phyloP scores from a whole-genome alignment of 1,140 invertebrate species.

The Tigriopus japonicus region DNA sequence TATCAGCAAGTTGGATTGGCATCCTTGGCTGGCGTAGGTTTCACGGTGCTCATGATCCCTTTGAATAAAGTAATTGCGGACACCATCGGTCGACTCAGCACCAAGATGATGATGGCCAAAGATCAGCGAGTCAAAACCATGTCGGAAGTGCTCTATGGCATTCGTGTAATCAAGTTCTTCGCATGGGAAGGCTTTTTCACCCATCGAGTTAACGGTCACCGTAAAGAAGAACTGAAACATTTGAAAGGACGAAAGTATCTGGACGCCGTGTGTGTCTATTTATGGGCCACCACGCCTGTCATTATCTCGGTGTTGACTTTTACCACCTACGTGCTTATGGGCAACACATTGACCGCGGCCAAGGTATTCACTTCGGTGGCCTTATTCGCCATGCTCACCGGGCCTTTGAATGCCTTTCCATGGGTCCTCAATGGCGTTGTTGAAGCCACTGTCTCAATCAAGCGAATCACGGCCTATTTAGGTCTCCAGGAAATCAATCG shows the following conservation, averaged over 20 bases:
- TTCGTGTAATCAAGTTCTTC: constrained; percentile 74
- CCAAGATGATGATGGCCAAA: constrained; percentile 73
- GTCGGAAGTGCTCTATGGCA: constrained; percentile 62
- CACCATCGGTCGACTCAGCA: constrained; percentile 68
- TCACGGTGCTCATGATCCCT: constrained; percentile 73
- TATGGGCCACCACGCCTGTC: constrained; percentile 97
- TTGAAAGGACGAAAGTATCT: constrained; percentile 57
- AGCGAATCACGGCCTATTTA: constrained; percentile 53
- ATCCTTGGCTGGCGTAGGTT: constrained; percentile 69
- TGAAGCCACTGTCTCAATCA: constrained; percentile 75
- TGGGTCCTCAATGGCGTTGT: constrained; percentile 94
- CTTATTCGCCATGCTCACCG: constrained; percentile 85
- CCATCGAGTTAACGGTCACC: constrained; percentile 32
- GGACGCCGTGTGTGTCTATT: constrained; percentile 94
- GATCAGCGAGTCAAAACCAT: constrained; percentile 73
- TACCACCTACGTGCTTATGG: constrained; percentile 60
- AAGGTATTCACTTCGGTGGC: constrained; percentile 81
- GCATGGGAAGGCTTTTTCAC: constrained; percentile 83
- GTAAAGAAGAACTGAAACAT: constrained; percentile 9
- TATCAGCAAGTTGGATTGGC: constrained; percentile 72
- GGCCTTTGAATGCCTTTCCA: constrained; percentile 87
- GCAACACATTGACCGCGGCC: constrained; percentile 31
- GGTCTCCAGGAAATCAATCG: constrained; percentile 30
- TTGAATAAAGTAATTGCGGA: constrained; percentile 78
- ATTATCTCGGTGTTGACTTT: constrained; percentile 83